Evolutionary conservation across 2,113 vertebrate species (phyloP).

Genomic region (Canis aureus): DNA sequence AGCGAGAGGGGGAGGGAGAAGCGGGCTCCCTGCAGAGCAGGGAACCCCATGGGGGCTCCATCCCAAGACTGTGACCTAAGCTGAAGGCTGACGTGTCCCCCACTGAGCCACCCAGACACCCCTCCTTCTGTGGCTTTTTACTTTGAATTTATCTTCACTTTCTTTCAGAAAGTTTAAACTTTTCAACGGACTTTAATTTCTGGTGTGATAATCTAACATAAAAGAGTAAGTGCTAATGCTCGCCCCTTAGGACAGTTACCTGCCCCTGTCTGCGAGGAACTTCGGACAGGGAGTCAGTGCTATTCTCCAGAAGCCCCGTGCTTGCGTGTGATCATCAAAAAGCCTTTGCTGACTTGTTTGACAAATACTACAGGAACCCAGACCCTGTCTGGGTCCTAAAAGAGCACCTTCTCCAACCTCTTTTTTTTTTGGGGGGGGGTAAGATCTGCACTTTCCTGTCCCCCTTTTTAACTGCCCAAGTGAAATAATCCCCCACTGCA

Average conservation of each 20-base stretch:
- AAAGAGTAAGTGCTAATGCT: not conserved
- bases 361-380: not conserved
- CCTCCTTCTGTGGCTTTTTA: not conserved
- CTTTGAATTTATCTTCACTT: conserved; percentile 17
- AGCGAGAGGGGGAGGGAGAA: not conserved
- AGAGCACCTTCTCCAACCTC: not conserved
- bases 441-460: not conserved
- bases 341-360: not conserved
- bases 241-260: not conserved
- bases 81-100: not conserved
- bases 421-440: not conserved
- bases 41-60: not conserved
- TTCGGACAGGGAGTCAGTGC: not conserved
- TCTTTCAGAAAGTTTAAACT: not conserved
- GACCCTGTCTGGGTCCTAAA: not conserved
- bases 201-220: not conserved
- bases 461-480: not conserved
- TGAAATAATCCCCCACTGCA: not conserved
- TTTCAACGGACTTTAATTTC: conserved; percentile 23
- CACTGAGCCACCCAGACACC: not conserved
- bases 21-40: not conserved
- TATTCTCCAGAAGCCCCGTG: not conserved
- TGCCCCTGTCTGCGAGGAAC: not conserved
- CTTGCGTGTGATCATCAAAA: not conserved
- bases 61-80: not conserved